Conservation (phyloP, 2,888 invertebrate species). For the Noctua pronuba region DNA sequence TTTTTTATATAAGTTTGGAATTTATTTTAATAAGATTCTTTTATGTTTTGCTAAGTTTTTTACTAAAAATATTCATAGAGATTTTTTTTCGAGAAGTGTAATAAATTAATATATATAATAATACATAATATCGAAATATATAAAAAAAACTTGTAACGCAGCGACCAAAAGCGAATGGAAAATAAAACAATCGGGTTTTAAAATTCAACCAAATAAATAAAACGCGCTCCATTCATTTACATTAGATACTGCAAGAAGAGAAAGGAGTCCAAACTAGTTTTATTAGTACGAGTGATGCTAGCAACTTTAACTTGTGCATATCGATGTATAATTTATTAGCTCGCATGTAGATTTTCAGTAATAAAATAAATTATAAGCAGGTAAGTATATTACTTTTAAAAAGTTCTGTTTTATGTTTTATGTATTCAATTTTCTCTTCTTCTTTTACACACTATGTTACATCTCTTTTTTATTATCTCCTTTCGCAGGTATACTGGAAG, state of each 20-base stretch:
- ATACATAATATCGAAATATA: neutral
- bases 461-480: too few relatives aligned
- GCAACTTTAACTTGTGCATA: slow-evolving; percentile 3
- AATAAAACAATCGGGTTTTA: neutral
- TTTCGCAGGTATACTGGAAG: too few relatives aligned
- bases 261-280: slow-evolving; percentile 60
- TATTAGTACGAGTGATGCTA: slow-evolving; percentile 39
- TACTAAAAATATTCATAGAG: neutral
- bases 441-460: too few relatives aligned
- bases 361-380: too few relatives aligned
- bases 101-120: neutral
- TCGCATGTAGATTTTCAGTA: slow-evolving; percentile 1
- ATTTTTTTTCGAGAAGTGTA: neutral
- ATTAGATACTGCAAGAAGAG: slow-evolving; percentile 36
- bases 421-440: too few relatives aligned
- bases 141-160: neutral
- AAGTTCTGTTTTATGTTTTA: too few relatives aligned
- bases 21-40: neutral
- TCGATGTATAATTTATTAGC: slow-evolving; percentile 36
- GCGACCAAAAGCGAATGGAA: neutral
- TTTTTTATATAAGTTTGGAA: neutral
- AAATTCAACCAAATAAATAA: slow-evolving; percentile 4
- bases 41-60: neutral
- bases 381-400: too few relatives aligned
- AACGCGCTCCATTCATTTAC: slow-evolving; percentile 7